Base-by-base conservation (phyloP, 2,797 vertebrate species). In the Agapornis canus region DNA sequence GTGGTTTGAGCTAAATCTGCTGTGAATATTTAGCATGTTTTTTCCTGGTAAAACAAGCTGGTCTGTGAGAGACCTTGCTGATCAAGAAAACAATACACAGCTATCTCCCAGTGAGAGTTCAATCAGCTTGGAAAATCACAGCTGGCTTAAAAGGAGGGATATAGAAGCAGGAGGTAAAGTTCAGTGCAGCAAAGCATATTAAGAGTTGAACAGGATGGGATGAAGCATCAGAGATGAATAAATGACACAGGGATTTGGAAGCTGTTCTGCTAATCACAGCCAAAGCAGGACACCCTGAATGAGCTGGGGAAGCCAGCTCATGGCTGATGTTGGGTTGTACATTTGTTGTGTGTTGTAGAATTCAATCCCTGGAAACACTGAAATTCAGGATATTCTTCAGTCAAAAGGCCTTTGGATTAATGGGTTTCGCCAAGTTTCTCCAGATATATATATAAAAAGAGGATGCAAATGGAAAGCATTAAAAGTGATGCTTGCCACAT, bases 41-140 rank as follows among this genome's bases (percentile, higher is more conserved):
- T 40, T 73, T 64, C 51, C 77, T 64, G 59, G 21, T 76, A 49
- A 84, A 35, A 84, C 4, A 35, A 71, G 40, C 31, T 13, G 2
- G 37, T 51, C 5, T 2, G 71, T 43, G 26, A 61, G 69, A 81
- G 52, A 85, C 49, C 29, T 68, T 91, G 82, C 57, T 90, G 90
- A 81, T 95, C 57, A 47, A 35, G 47, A 65, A 78, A 94, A 87
- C 79, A 91, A 69, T 7, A 27, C 16, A 5, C 65, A 65, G 82
- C 72, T 81, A 47, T 69, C 80, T 92, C 90, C 48, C 90, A 94
- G 87, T 2, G 0, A 76, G 82, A 85, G 80, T 19, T 91, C 93
- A 90, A 35, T 95, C 85, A 94, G 79, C 80, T 72, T 12, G 4
- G 90, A 81, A 92, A 86, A 21, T 91, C 87, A 65, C 82, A 92